Percentiles rank a stretch among this genome's conserved stretches.
Evolutionary conservation across 1,140 invertebrate species (phyloP).

Genomic region (Ditylenchus dipsaci): DNA sequence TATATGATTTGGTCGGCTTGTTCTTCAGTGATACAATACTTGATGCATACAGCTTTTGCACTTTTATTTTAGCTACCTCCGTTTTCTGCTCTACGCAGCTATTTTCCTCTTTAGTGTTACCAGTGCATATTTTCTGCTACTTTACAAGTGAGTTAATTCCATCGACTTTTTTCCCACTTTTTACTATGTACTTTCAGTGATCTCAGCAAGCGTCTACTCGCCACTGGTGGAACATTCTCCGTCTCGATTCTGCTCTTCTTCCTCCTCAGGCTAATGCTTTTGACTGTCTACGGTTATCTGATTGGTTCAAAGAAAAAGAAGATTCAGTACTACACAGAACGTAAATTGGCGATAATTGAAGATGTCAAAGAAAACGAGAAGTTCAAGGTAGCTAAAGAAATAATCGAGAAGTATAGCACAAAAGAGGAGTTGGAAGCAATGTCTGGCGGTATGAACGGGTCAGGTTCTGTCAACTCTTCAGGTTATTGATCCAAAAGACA

Average conservation of each 20-base stretch:
- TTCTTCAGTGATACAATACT: too few species aligned
- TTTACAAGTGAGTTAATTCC: background rate
- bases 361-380: conserved; percentile 95
- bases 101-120: background rate
- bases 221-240: background rate
- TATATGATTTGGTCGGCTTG: too few species aligned
- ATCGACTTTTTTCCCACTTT: too few species aligned
- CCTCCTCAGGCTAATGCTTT: background rate
- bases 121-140: conserved; percentile 10
- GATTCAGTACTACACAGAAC: conserved; percentile 18
- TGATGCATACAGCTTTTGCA: too few species aligned
- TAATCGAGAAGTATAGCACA: conserved; percentile 77
- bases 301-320: conserved; percentile 17
- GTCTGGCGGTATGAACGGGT: background rate
- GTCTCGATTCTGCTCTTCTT: conserved; percentile 19
- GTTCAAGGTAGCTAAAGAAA: conserved; percentile 89
- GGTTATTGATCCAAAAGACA: too few species aligned
- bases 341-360: conserved; percentile 71
- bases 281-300: conserved; percentile 18
- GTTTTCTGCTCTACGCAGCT: conserved; percentile 6
- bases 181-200: too few species aligned
- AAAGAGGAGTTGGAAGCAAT: conserved; percentile 9
- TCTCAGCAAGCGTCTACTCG: conserved; percentile 1
- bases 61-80: conserved; percentile 5
- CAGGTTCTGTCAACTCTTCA: background rate